These are phyloP conservation scores for Emys orbicularis DNA, from an alignment of 2,797 vertebrate genomes.

Conservation along the genomic window DNA sequence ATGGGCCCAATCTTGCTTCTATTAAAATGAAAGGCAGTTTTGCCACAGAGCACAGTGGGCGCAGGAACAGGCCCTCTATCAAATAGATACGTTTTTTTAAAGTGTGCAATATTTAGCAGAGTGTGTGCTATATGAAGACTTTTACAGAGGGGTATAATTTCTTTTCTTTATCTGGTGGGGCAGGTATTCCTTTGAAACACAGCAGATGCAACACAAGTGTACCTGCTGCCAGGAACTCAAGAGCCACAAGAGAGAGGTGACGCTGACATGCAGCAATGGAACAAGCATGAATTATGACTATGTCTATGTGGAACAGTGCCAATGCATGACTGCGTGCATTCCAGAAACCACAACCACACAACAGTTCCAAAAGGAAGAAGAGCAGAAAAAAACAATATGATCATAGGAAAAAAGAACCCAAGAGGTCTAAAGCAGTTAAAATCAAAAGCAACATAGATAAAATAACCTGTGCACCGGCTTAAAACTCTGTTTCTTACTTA, in stretches of 20 bases:
- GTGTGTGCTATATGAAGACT: background rate
- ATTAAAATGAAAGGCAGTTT: background rate
- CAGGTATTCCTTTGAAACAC: constrained; percentile 87
- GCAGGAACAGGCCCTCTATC: background rate
- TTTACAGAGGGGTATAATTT: background rate
- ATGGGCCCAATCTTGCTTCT: background rate
- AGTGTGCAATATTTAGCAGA: background rate
- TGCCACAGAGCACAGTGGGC: background rate
- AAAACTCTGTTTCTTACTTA: background rate
- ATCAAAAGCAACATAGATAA: background rate
- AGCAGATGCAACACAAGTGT: constrained; percentile 82
- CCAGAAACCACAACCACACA: background rate
- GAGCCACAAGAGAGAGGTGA: constrained; percentile 79
- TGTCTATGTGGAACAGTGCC: constrained; percentile 84
- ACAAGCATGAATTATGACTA: constrained; percentile 74
- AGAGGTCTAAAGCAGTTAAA: background rate
- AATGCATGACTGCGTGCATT: constrained; percentile 73
- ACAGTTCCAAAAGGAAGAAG: background rate
- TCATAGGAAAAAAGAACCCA: background rate
- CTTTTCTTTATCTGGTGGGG: rapidly evolving
- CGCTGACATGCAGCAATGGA: constrained; percentile 82
- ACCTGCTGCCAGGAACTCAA: constrained; percentile 87
- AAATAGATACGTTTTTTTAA: background rate
- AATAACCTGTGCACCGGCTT: background rate
- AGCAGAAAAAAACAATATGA: background rate